Evolutionary conservation across 2,113 vertebrate genomes (phyloP).

Genomic region (Oncorhynchus kisutch): DNA sequence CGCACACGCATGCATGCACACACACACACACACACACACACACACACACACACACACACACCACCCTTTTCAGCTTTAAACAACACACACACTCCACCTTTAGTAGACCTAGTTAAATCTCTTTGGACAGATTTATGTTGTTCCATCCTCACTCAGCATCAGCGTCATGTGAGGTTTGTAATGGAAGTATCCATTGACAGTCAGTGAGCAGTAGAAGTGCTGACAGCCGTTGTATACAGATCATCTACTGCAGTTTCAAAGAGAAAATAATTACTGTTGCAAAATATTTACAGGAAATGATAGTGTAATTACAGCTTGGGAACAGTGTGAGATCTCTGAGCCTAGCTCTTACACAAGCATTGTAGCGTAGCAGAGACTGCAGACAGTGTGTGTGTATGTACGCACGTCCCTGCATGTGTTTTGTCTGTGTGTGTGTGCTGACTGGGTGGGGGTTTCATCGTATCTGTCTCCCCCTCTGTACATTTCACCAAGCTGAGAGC

Average conservation of each 20-base stretch:
- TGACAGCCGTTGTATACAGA: slow-evolving; percentile 20
- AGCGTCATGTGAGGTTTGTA: slow-evolving; percentile 19
- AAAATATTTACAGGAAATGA: slow-evolving; percentile 42
- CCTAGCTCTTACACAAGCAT: slow-evolving; percentile 21
- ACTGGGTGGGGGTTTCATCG: slow-evolving; percentile 31
- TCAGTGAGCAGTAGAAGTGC: slow-evolving; percentile 3
- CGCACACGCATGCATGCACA: background rate
- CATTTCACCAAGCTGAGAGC: slow-evolving; percentile 47
- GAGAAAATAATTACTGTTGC: slow-evolving; percentile 35
- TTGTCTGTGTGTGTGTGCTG: background rate
- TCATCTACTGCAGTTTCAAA: slow-evolving; percentile 28
- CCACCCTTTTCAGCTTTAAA: background rate
- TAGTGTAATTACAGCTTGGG: slow-evolving; percentile 35
- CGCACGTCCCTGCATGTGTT: background rate
- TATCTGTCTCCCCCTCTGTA: slow-evolving; percentile 31
- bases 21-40: background rate
- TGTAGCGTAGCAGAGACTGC: slow-evolving; percentile 12
- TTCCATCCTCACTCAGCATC: slow-evolving; percentile 13
- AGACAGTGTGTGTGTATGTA: background rate
- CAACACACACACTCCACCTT: background rate
- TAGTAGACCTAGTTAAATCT: background rate
- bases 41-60: background rate
- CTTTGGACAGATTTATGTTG: background rate
- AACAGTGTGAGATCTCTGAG: slow-evolving; percentile 44
- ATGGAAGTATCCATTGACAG: slow-evolving; percentile 8